Conservation (phyloP, 2,888 invertebrate species). For the Balanococcus diminutus region DNA sequence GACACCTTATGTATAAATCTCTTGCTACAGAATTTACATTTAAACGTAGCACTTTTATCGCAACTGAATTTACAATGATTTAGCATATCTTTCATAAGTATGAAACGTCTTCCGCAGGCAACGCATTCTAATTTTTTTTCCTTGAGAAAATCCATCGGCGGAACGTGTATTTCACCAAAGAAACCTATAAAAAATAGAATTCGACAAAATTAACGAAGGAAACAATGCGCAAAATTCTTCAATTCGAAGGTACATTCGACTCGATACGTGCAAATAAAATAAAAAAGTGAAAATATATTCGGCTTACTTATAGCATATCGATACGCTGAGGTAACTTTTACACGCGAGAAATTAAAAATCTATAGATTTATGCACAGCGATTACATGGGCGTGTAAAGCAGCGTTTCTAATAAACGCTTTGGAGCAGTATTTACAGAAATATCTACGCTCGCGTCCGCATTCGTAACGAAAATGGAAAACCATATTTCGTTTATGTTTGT, state of each 20-base stretch:
- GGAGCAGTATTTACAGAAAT: slow-evolving; percentile 61
- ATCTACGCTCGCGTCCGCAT: slow-evolving; percentile 63
- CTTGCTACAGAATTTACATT: slow-evolving; percentile 61
- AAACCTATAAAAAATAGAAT: background rate
- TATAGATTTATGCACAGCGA: background rate
- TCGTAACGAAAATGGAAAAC: slow-evolving; percentile 68
- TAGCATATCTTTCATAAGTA: slow-evolving; percentile 29
- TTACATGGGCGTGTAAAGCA: slow-evolving; percentile 54
- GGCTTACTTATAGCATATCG: no score
- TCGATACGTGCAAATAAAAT: no score
- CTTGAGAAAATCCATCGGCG: background rate
- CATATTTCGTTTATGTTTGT: slow-evolving; percentile 71
- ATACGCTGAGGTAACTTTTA: no score
- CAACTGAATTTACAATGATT: slow-evolving; percentile 59
- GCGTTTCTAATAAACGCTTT: slow-evolving; percentile 58
- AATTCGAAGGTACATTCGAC: no score
- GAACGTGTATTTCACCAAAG: background rate
- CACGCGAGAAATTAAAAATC: background rate
- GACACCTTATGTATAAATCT: slow-evolving; percentile 61
- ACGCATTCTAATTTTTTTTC: background rate
- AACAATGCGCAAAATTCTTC: no score
- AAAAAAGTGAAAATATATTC: no score
- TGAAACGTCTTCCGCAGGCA: background rate
- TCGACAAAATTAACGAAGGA: no score
- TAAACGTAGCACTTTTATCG: slow-evolving; percentile 60